A percentile compares a stretch with the other conserved stretches of the same genome.
phyloP scores from a whole-genome alignment of 1,140 invertebrate species.

The Drosophila kohkoa region DNA sequence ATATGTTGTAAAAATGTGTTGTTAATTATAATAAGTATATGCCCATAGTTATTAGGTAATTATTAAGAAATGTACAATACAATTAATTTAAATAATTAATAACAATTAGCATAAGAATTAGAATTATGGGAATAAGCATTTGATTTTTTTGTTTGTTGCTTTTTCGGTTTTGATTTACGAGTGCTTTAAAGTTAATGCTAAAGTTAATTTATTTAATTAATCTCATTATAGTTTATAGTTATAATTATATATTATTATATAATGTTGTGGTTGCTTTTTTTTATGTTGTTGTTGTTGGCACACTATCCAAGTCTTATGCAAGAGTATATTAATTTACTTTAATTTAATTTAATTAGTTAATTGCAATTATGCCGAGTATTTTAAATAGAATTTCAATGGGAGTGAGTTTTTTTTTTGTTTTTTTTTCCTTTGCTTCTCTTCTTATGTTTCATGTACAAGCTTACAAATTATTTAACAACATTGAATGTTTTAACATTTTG shows the following conservation, averaged over 20 bases:
- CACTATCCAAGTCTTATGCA: slow-evolving; percentile 80
- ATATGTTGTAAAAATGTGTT: slow-evolving; percentile 83
- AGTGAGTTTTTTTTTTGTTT: slow-evolving; percentile 23
- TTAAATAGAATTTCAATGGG: slow-evolving; percentile 72
- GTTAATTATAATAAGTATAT: slow-evolving; percentile 38
- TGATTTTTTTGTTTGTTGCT: slow-evolving; percentile 37
- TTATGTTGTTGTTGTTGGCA: slow-evolving; percentile 62
- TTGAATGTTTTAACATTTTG: slow-evolving; percentile 80
- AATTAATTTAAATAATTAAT: slow-evolving; percentile 81
- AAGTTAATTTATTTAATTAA: slow-evolving; percentile 27
- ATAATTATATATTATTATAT: slow-evolving; percentile 21
- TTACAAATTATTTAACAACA: slow-evolving; percentile 84
- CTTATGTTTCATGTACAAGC: slow-evolving; percentile 69
- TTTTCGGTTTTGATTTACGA: slow-evolving; percentile 28
- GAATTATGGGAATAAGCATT: slow-evolving; percentile 45
- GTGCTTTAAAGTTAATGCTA: slow-evolving; percentile 35
- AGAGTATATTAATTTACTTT: slow-evolving; percentile 44
- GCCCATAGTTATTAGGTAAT: slow-evolving; percentile 16
- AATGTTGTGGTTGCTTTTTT: slow-evolving; percentile 31
- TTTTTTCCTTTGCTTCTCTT: not conserved
- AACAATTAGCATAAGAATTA: slow-evolving; percentile 62
- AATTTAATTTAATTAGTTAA: slow-evolving; percentile 53
- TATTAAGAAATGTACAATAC: slow-evolving; percentile 64
- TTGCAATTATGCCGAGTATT: slow-evolving; percentile 76
- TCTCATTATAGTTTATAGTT: slow-evolving; percentile 30